Conservation (phyloP, 2,888 invertebrate genomes). For the Hyposoter didymator region DNA sequence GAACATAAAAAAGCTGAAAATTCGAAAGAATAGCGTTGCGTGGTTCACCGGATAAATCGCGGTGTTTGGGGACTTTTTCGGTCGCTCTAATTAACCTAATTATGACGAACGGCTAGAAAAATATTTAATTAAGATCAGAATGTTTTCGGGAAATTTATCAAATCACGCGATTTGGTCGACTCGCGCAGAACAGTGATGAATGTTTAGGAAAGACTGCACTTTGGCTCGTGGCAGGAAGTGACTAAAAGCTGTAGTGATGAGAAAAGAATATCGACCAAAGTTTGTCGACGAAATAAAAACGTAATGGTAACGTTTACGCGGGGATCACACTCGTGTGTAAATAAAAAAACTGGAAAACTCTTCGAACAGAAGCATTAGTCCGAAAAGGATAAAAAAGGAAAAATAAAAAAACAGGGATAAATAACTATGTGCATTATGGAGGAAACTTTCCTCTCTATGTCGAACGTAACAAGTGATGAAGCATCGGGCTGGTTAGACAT, state of each 20-base stretch:
- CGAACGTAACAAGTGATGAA: not conserved
- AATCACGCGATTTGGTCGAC: not conserved
- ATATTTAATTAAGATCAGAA: not conserved
- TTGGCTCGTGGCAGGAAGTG: not conserved
- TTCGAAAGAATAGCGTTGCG: not conserved
- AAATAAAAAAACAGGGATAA: not conserved
- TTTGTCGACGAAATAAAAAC: not conserved
- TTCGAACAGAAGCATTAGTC: not conserved
- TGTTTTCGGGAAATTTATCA: not conserved
- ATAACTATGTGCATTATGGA: constrained; percentile 40
- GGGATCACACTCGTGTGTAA: not conserved
- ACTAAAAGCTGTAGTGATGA: not conserved
- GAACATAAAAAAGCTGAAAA: not conserved
- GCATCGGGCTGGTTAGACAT: constrained; percentile 26
- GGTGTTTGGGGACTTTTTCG: constrained; percentile 17
- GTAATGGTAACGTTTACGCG: not conserved
- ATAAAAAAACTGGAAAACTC: not conserved
- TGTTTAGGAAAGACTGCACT: constrained; percentile 5
- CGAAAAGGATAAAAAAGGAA: not conserved
- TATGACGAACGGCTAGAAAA: not conserved
- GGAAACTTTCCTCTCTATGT: not conserved
- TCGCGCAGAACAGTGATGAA: constrained; percentile 34
- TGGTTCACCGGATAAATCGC: not conserved
- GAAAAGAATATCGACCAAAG: not conserved
- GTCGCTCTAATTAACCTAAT: constrained; percentile 37